Evolutionary conservation across 2,113 vertebrate species (phyloP).

Genomic region (Solea senegalensis): DNA sequence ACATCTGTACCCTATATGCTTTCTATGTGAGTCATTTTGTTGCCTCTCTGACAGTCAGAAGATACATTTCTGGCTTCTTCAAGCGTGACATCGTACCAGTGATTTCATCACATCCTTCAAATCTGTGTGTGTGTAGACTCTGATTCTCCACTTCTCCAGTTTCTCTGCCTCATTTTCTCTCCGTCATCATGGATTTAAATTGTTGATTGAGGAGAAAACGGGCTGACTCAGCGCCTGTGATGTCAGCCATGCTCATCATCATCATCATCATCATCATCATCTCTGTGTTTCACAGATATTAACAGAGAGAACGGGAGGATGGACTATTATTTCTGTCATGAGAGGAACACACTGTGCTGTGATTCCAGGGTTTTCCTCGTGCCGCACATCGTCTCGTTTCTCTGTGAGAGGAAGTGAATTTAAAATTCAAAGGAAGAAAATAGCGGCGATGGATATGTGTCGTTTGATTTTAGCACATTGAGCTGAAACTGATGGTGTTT

Average conservation of each 20-base stretch:
- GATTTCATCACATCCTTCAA: too few relatives aligned
- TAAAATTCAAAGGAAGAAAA: background rate
- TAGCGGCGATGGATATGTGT: too few relatives aligned
- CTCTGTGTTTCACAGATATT: constrained; percentile 39
- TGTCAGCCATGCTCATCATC: constrained; percentile 44
- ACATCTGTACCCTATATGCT: too few relatives aligned
- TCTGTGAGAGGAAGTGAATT: background rate
- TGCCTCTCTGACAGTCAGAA: too few relatives aligned
- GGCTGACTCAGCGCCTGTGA: constrained; percentile 50
- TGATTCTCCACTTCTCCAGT: background rate
- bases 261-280: constrained; percentile 51
- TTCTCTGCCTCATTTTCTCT: constrained; percentile 23
- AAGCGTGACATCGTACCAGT: too few relatives aligned
- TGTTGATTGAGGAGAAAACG: constrained; percentile 48
- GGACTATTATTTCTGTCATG: constrained; percentile 5
- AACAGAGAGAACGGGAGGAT: constrained; percentile 10
- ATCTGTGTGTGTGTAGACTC: too few relatives aligned
- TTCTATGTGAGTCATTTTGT: too few relatives aligned
- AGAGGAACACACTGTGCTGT: constrained; percentile 21
- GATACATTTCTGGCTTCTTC: too few relatives aligned
- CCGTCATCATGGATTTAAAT: constrained; percentile 36
- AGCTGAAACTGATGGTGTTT: too few relatives aligned
- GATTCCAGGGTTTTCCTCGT: constrained; percentile 3
- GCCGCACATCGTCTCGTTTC: constrained; percentile 2
- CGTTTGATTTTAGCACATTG: too few relatives aligned